These are phyloP conservation scores for Triplophysa tibetana DNA, from an alignment of 2,113 vertebrate genomes.

Conservation along the genomic window DNA sequence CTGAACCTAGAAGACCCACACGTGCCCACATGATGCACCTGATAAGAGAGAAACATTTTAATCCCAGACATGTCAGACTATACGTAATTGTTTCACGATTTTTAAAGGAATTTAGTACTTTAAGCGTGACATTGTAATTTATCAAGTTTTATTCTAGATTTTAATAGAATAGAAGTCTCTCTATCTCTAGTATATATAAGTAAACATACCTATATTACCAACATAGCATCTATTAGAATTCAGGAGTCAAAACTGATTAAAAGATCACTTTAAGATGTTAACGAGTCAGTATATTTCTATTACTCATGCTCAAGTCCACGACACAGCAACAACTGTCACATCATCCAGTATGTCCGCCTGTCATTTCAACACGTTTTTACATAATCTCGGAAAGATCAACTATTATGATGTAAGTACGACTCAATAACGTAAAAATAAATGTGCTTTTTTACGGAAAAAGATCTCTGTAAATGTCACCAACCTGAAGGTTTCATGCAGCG, in stretches of 20 bases:
- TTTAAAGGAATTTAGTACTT: no score
- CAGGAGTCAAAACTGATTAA: no score
- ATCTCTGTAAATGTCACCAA: neutral
- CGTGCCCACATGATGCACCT: constrained; percentile 66
- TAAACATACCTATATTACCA: neutral
- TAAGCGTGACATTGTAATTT: no score
- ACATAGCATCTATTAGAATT: no score
- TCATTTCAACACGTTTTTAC: neutral
- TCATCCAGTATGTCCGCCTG: neutral
- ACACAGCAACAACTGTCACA: neutral
- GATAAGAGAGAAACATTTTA: neutral
- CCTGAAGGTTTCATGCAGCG: neutral
- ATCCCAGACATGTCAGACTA: neutral
- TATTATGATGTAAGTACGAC: neutral
- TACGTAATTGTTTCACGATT: neutral
- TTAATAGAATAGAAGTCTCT: no score
- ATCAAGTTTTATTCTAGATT: no score
- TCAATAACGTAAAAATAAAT: neutral
- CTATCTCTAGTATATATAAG: neutral
- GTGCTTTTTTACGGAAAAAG: neutral
- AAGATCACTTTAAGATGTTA: no score
- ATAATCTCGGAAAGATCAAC: neutral
- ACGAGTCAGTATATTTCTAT: constrained; percentile 6
- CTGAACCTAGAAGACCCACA: constrained; percentile 66
- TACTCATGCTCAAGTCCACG: neutral